Base-by-base conservation (phyloP, 37 sponge, comb jelly and placozoan species). In the Lycopodina hypogea region DNA sequence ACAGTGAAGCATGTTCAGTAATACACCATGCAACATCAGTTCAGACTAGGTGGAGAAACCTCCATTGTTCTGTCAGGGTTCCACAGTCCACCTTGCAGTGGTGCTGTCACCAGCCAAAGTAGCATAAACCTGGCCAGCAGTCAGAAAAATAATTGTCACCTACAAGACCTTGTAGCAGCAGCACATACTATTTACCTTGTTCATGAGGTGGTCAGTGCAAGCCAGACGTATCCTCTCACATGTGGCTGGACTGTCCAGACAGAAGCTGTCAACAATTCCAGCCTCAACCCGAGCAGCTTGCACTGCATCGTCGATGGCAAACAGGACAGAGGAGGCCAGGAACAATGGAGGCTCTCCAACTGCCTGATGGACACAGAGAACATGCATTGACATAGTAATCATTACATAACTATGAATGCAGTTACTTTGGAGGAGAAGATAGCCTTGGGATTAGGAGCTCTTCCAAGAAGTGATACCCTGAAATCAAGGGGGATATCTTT, bases 321-420 rank as follows among this genome's bases (percentile, higher is more conserved):
- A 91, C 57, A 89, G 82, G 22, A 95, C 96, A 75, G 80, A 78
- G 33, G 89, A 68, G 24, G 84, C 96, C 57, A 95, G 71, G 77
- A 95, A 91, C 75, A 95, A 69, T n/a, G 96, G 96, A 19, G 96
- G 96, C 52, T 95, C 96, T 18, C 94, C 94, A 30, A 93, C 90
- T 55, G 87, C 94, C 90, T 89, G 82, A 6, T 63, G 8, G 19
- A 39, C 18, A 26, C n/a, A n/a, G 26, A 34, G 60, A 75, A 56
- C 59, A 58, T 58, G 3, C 26, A 58, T n/a, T n/a, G n/a, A 26
- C 23, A 58, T 19, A 58, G 26, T 19, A 58, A 58, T 36, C 39
- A 40, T 42, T 42, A 42, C 41, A n/a, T 26, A 58, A 18, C 3
- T 58, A 6, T 26, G 23, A 19, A 6, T 30, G 35, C 61, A 11